Percentiles rank a stretch among this genome's conserved stretches.
These are phyloP conservation scores for Salticus scenicus DNA, from an alignment of 2,888 invertebrate species.

Conservation along the genomic window DNA sequence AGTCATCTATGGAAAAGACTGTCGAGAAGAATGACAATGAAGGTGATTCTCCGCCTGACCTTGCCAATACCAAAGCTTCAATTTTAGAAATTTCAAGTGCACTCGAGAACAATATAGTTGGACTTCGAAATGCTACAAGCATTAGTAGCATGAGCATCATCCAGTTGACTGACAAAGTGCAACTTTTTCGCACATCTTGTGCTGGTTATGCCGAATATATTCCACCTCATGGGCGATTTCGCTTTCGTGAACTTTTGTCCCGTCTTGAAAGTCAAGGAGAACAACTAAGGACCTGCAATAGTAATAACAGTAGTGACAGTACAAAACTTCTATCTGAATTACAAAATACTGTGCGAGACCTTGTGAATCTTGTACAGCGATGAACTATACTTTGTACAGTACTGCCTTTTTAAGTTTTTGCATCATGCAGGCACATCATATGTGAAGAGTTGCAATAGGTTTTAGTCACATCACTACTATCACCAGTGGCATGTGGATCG, in stretches of 20 bases:
- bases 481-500: neutral
- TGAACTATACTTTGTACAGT: constrained; percentile 73
- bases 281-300: constrained; percentile 82
- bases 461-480: constrained; percentile 33
- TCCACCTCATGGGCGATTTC: constrained; percentile 90
- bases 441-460: constrained; percentile 16
- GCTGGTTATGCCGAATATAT: constrained; percentile 88
- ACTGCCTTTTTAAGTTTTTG: constrained; percentile 40
- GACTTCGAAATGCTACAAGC: constrained; percentile 71
- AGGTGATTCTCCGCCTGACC: constrained; percentile 52
- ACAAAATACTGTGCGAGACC: constrained; percentile 83
- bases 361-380: constrained; percentile 85
- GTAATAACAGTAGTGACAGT: constrained; percentile 83
- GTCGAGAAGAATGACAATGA: constrained; percentile 54
- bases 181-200: constrained; percentile 88
- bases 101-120: constrained; percentile 71
- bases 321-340: constrained; percentile 83
- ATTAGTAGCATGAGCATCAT: constrained; percentile 82
- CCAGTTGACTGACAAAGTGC: constrained; percentile 85
- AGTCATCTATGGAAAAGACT: constrained; percentile 34
- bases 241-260: constrained; percentile 85
- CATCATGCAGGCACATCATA: constrained; percentile 25
- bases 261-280: constrained; percentile 83
- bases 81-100: constrained; percentile 73
- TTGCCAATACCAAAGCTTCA: constrained; percentile 71